phyloP scores from a whole-genome alignment of 2,888 invertebrate species.

The Callyntrura guangdongensis region DNA sequence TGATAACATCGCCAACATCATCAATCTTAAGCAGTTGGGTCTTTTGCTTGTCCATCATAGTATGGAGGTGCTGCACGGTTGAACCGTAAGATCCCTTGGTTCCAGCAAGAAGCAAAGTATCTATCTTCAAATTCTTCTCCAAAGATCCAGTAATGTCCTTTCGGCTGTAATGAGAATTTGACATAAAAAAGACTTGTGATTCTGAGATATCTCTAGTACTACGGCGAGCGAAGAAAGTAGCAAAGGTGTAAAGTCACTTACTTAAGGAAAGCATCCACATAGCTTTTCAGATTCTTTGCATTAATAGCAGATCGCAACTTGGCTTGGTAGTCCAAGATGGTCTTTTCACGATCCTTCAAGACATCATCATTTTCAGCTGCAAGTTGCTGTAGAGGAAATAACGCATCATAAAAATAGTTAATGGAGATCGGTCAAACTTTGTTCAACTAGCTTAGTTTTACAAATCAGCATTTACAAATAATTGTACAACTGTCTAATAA shows the following conservation, averaged over 20 bases:
- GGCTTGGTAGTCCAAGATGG: slow-evolving; percentile 92
- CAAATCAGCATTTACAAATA: slow-evolving; percentile 9
- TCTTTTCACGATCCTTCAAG: slow-evolving; percentile 90
- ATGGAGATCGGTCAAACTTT: neutral
- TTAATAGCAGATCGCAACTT: slow-evolving; percentile 91
- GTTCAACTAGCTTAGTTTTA: neutral
- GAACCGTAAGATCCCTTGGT: slow-evolving; percentile 92
- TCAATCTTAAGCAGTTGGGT: slow-evolving; percentile 95
- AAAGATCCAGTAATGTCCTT: slow-evolving; percentile 89
- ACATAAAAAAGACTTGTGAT: too few relatives aligned
- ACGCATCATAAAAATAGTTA: neutral
- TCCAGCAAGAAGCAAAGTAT: slow-evolving; percentile 93
- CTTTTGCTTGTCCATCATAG: slow-evolving; percentile 92
- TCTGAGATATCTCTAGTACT: too few relatives aligned
- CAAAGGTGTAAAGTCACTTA: slow-evolving; percentile 86
- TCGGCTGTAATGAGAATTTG: slow-evolving; percentile 88
- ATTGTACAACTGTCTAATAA: slow-evolving; percentile 7
- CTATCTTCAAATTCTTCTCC: slow-evolving; percentile 90
- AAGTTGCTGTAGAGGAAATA: slow-evolving; percentile 87
- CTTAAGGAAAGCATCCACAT: slow-evolving; percentile 94
- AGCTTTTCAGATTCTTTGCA: slow-evolving; percentile 92
- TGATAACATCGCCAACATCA: slow-evolving; percentile 94
- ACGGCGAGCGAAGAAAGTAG: too few relatives aligned
- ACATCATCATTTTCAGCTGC: slow-evolving; percentile 87
- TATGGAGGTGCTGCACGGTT: slow-evolving; percentile 93